Evolutionary conservation across 2,113 vertebrate species (phyloP).

Genomic region (Rhea americana): DNA sequence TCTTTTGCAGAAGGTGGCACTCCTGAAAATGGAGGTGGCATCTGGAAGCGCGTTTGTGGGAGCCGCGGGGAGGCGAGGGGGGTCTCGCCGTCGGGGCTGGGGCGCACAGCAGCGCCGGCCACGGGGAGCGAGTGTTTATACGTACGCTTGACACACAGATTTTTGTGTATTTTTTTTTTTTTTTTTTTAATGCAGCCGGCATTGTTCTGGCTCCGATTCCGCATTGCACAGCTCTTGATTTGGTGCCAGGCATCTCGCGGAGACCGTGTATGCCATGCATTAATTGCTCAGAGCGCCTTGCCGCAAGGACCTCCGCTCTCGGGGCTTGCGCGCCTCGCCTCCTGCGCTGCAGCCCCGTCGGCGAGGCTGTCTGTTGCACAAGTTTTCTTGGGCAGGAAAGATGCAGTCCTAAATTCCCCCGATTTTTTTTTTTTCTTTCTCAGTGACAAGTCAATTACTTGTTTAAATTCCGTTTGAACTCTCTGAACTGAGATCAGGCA

Average conservation of each 20-base stretch:
- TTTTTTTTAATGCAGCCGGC: conserved; percentile 69
- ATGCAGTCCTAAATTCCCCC: conserved; percentile 48
- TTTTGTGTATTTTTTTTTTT: conserved; percentile 52
- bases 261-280: conserved; percentile 73
- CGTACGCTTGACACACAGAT: conserved; percentile 55
- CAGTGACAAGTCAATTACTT: conserved; percentile 75
- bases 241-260: conserved; percentile 81
- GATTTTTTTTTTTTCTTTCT: not conserved
- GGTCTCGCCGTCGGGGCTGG: not conserved
- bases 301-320: not conserved
- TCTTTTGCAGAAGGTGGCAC: conserved; percentile 3
- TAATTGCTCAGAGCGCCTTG: too few species aligned
- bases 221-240: conserved; percentile 79
- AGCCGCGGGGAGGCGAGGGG: too few species aligned
- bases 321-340: too few species aligned
- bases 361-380: not conserved
- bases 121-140: conserved; percentile 17
- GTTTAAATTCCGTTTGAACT: conserved; percentile 75
- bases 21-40: too few species aligned
- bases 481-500: conserved; percentile 64
- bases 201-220: conserved; percentile 72
- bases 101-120: not conserved
- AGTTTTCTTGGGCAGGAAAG: conserved; percentile 34
- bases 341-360: too few species aligned
- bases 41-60: too few species aligned